Base-by-base conservation (phyloP, 2,113 vertebrate genomes). In the Vimba vimba region DNA sequence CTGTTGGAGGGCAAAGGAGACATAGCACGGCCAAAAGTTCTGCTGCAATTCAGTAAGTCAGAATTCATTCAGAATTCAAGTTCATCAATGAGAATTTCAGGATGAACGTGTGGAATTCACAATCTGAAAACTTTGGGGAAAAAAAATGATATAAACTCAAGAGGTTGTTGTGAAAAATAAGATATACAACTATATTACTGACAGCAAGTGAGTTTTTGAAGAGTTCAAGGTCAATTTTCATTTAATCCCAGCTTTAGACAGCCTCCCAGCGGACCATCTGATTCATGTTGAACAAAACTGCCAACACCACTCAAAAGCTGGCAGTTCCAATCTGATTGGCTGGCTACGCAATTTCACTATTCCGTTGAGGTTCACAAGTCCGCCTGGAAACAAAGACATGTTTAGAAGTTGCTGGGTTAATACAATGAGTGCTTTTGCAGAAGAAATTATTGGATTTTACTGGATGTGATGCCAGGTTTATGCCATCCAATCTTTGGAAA, bases 51-150 rank as follows among this genome's bases (percentile, higher is more conserved):
- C 52, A 83, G 89, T 39, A n/a, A 81, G 86, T 82, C 36, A 19
- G 83, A 92, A 93, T 93, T 93, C 92, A 43, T 43, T 71, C 33
- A 30, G 25, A 94, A 91, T 90, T 78, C 79, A 91, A 93, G 91
- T 94, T 93, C 91, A 91, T 83, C 87, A 71, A 69, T 55, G 13
- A 75, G 4, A 33, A 87, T 91, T 93, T 91, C 80, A 25, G 82
- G 87, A 89, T 89, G 36, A 83, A 86, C 55, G 5, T 71, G 33
- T 4, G 0, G 19, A 66, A 36, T 64, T 25, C 4, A 21, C 4
- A 19, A 2, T 17, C 33, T 8, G 55, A 60, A 71, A 71, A 2
- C 7, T 1, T 21, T 9, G 3, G 6, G 33, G 30, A 27, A 27
- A 43, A 43, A 62, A 39, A 6, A 39, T 6, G 6, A 39, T 39